Evolutionary conservation across 2,888 invertebrate genomes (phyloP), one percentile per base, ranked within the genome.

Genomic region (Fragum sueziense): DNA sequence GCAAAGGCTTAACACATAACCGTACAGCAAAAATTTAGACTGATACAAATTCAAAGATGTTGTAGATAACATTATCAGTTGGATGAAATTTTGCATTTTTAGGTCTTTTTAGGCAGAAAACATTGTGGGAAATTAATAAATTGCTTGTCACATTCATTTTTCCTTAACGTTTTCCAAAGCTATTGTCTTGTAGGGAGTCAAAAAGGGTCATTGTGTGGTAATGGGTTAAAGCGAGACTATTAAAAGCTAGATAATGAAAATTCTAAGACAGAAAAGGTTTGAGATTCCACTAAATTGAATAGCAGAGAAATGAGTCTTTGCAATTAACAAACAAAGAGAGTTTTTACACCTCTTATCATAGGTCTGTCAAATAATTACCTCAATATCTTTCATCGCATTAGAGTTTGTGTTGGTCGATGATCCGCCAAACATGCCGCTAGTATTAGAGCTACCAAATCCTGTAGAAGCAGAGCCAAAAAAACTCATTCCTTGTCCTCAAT

Each of bases 301-400:
- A n/a, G n/a, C n/a, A n/a, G n/a, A n/a, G n/a, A n/a, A n/a, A n/a
- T n/a, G n/a, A n/a, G n/a, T n/a, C n/a, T n/a, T n/a, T n/a, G n/a
- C n/a, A n/a, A n/a, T n/a, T n/a, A n/a, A n/a, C n/a, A n/a, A n/a
- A n/a, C n/a, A n/a, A n/a, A n/a, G n/a, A n/a, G n/a, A n/a, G n/a
- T n/a, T n/a, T n/a, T n/a, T n/a, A n/a, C n/a, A n/a, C n/a, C n/a
- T n/a, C n/a, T n/a, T n/a, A n/a, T n/a, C n/a, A n/a, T n/a, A n/a
- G n/a, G n/a, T n/a, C n/a, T n/a, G n/a, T n/a, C n/a, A n/a, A n/a
- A n/a, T n/a, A n/a, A n/a, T 20, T 81, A 91, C 91, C 92, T 94
- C 93, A 75, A 93, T 88, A 80, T 94, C 93, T 85, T 93, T 94
- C 93, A 93, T 93, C 0, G 93, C 91, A 90, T 93, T 92, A 78